phyloP scores from a whole-genome alignment of 1,140 invertebrate species.

The Cherax quadricarinatus region DNA sequence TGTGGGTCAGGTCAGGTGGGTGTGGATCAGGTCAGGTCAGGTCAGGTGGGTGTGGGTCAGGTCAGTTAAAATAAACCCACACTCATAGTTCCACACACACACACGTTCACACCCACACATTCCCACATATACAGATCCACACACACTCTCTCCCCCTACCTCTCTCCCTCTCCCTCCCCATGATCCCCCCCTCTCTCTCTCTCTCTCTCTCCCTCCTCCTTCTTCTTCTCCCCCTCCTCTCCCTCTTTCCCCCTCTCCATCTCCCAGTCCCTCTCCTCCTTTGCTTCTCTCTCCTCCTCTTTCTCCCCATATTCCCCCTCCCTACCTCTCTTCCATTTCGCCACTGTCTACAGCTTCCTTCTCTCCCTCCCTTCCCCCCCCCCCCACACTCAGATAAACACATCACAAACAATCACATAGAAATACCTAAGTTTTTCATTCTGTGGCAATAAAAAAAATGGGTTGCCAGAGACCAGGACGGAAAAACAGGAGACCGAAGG shows the following conservation, averaged over 20 bases:
- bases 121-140: background rate
- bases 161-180: background rate
- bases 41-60: no score
- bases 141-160: background rate
- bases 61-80: background rate
- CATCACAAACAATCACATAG: no score
- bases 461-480: no score
- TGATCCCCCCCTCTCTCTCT: conserved; percentile 1
- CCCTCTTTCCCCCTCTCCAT: background rate
- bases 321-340: background rate
- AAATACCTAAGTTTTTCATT: no score
- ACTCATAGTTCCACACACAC: background rate
- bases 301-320: background rate
- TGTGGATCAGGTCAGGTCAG: no score
- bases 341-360: background rate
- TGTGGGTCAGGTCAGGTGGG: no score
- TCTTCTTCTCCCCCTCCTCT: background rate
- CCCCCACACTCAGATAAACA: no score
- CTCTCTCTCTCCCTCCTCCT: conserved; percentile 19
- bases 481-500: no score
- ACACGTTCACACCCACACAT: background rate
- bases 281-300: background rate
- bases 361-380: no score
- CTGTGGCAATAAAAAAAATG: no score
- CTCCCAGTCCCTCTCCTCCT: background rate